Base-by-base conservation (phyloP, 1,140 invertebrate genomes). In the Drosophila guanche region DNA sequence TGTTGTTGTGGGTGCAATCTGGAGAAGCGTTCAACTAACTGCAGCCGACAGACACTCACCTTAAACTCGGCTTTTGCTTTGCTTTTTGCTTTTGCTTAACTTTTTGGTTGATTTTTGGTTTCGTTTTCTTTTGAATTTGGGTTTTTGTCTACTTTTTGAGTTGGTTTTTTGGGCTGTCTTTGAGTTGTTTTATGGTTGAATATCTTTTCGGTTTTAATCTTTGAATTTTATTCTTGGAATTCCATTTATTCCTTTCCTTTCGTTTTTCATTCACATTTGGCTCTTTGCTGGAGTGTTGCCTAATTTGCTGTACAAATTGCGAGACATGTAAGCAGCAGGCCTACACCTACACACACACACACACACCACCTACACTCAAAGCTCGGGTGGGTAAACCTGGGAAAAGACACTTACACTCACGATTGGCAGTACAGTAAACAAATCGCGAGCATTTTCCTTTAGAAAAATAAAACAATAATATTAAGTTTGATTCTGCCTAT, bases 371-470 rank as follows among this genome's bases (percentile, higher is more conserved):
- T 40, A 51, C 62, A 55, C 40, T 14, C 20, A 27, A 37, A 12
- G 40, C 60, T 37, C 60, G 56, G 60, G 58, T 61, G 51, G 22
- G 50, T 12, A 37, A 12, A 14, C 65, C 29, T 27, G 45, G 42
- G 20, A 46, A n/a, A 14, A 10, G 20, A 42, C 20, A 8, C 4
- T 40, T 37, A n/a, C 16, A 42, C 20, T 53, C 23, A 56, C n/a
- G 58, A 62, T 70, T 76, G 73, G 52, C 72, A 69, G 71, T 56
- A 76, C 63, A 76, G 73, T 76, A 76, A 76, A 76, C 73, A 76
- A 76, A 76, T 70, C 73, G 72, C 73, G 72, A 69, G 56, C 73
- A 37, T 51, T 76, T 61, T 76, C 51, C 45, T 46, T 76, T 56
- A 41, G 22, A 23, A 29, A 55, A 76, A 76, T 62, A 60, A 75